Percentiles rank a stretch among this genome's conserved stretches.
Conservation (phyloP, 92 coral and sea anemone genomes). For the Heliopora coerulea region DNA sequence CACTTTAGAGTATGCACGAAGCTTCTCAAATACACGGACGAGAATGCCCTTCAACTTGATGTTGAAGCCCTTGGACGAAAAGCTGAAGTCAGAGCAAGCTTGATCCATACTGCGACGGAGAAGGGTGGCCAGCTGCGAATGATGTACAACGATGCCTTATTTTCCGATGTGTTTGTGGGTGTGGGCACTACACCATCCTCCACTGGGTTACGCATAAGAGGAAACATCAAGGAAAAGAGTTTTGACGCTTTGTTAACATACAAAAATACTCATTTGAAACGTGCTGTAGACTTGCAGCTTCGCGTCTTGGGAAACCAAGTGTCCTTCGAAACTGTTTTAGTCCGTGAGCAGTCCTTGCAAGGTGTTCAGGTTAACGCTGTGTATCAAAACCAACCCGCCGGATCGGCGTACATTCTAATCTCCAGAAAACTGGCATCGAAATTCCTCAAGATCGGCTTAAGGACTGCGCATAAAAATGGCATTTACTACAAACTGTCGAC, state of each 20-base stretch:
- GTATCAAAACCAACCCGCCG: conserved; percentile 1
- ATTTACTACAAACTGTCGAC: conserved; percentile 28
- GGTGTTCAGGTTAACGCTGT: conserved; percentile 24
- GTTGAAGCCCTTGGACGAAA: conserved; percentile 21
- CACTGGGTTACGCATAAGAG: conserved; percentile 26
- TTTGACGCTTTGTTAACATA: conserved; percentile 28
- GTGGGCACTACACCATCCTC: conserved; percentile 13
- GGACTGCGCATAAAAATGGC: not conserved
- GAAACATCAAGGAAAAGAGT: conserved; percentile 9
- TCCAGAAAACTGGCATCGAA: not conserved
- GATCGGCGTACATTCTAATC: conserved; percentile 7
- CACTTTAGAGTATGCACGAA: conserved; percentile 14
- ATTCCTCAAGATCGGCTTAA: conserved; percentile 17
- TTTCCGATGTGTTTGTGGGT: conserved; percentile 33
- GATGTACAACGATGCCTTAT: conserved; percentile 14
- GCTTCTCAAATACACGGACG: not conserved
- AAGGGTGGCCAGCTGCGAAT: conserved; percentile 17
- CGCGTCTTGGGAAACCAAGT: conserved; percentile 19
- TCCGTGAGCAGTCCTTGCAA: conserved; percentile 13
- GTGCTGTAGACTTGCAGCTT: conserved; percentile 20
- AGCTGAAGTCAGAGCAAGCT: conserved; percentile 25
- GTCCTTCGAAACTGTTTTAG: conserved; percentile 5
- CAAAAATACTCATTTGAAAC: not conserved
- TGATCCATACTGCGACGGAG: not conserved
- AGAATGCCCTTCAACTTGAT: not conserved